phyloP scores from a whole-genome alignment of 2,888 invertebrate genomes.

The Caenorhabditis drosophilae region DNA sequence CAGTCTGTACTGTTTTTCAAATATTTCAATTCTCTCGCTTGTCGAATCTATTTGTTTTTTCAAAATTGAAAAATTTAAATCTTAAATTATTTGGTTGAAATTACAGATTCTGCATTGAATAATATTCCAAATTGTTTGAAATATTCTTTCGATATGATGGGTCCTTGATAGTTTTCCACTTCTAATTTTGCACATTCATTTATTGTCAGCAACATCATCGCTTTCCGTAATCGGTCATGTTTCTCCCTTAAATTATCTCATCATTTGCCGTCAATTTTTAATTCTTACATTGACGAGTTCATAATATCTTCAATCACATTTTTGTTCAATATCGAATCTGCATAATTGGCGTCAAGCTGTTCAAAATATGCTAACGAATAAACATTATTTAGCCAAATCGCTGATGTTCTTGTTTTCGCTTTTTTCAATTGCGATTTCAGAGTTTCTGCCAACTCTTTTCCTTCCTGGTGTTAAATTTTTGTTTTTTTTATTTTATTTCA shows the following conservation, averaged over 20 bases:
- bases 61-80: not conserved
- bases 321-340: constrained; percentile 32
- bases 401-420: not conserved
- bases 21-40: constrained; percentile 23
- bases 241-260: constrained; percentile 28
- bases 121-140: constrained; percentile 19
- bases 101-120: constrained; percentile 18
- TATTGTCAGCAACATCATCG: constrained; percentile 21
- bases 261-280: too few relatives aligned
- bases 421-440: constrained; percentile 8
- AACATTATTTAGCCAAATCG: constrained; percentile 22
- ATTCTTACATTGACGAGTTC: constrained; percentile 8
- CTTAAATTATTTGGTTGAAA: not conserved
- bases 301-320: constrained; percentile 24
- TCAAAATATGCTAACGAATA: constrained; percentile 30
- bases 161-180: constrained; percentile 16
- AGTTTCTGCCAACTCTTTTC: constrained; percentile 16
- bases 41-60: constrained; percentile 10
- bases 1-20: constrained; percentile 5
- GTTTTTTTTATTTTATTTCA: too few relatives aligned
- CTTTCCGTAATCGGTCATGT: constrained; percentile 19
- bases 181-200: constrained; percentile 16
- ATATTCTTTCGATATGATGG: constrained; percentile 13
- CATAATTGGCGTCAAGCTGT: constrained; percentile 19
- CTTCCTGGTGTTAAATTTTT: too few relatives aligned